Conservation (phyloP, 2,888 invertebrate genomes). For the Amorpha juglandis region DNA sequence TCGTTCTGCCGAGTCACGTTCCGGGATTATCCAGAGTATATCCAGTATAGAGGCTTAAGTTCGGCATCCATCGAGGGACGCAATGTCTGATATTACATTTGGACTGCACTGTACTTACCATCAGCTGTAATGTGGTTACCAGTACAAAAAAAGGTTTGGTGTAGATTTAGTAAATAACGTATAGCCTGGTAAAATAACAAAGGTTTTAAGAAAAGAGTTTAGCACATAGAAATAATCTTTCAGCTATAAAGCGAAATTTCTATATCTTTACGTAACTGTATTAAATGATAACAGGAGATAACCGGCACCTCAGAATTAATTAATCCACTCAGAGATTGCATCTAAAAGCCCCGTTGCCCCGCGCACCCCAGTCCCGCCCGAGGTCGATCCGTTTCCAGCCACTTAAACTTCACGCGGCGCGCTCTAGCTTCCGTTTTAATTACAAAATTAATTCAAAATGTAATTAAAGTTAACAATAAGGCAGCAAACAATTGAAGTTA, state of each 20-base stretch:
- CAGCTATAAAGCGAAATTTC: slow-evolving; percentile 60
- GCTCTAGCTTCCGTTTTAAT: slow-evolving; percentile 86
- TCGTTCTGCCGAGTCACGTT: too few relatives aligned
- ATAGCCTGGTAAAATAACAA: background rate
- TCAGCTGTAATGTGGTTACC: too few relatives aligned
- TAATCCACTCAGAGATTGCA: slow-evolving; percentile 85
- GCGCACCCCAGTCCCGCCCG: slow-evolving; percentile 55
- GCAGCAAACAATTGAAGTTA: slow-evolving; percentile 85
- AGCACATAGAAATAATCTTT: slow-evolving; percentile 45
- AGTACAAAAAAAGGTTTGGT: background rate
- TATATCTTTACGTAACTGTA: slow-evolving; percentile 78
- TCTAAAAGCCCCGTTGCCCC: slow-evolving; percentile 72
- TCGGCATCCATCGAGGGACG: too few relatives aligned
- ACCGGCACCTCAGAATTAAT: slow-evolving; percentile 84
- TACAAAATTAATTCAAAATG: slow-evolving; percentile 86
- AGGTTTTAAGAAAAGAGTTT: background rate
- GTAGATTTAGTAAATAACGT: background rate
- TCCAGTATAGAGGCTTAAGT: too few relatives aligned
- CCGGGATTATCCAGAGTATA: too few relatives aligned
- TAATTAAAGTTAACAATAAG: slow-evolving; percentile 86
- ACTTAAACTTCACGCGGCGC: slow-evolving; percentile 84
- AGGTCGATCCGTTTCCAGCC: slow-evolving; percentile 84
- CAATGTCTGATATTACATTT: too few relatives aligned
- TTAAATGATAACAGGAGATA: slow-evolving; percentile 84
- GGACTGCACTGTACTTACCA: too few relatives aligned